Base-by-base conservation (phyloP, 2,888 invertebrate genomes). In the Trissolcus japonicus region DNA sequence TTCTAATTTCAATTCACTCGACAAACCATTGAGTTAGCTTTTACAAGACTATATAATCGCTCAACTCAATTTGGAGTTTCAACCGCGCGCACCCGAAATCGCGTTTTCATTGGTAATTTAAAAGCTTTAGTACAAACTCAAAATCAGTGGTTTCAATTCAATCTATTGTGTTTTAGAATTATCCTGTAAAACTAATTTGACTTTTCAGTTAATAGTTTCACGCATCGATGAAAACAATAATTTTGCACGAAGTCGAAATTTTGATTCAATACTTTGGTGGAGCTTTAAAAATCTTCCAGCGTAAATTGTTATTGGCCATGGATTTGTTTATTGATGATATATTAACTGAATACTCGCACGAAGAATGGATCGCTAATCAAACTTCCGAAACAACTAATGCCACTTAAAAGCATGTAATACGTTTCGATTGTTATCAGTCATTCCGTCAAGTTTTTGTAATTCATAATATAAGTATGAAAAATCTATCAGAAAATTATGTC, bases 401-500 rank as follows among this genome's bases (percentile, higher is more conserved):
- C 25, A 50, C 40, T 65, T 63, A 14, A 25, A 43, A 51, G 57
- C 57, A 13, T 25, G 2, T 25, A 25, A 35, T 59, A 53, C 62
- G 41, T 61, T 61, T 55, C 60, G 11, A 73, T 55, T 61, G 55
- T 19, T 50, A 67, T 74, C 66, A 67, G 62, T 11, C 19, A 67
- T 62, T 74, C 74, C 67, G 67, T 62, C 67, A 67, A 62, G 51
- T 51, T 66, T 66, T 66, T 73, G 66, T 73, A 73, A 56, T 9
- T 17, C 9, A 35, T 43, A n/a, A n/a, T n/a, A n/a, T n/a, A 16
- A 63, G 16, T 21, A 19, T 46, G 21, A 56, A 55, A 48, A 53
- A 40, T 6, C 19, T 60, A 50, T 56, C 17, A n/a, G 29, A 6
- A 13, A 46, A 14, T 41, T 9, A 53, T 25, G 48, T 35, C 50